phyloP scores from a whole-genome alignment of 2,797 vertebrate species.

The Pitangus sulphuratus region DNA sequence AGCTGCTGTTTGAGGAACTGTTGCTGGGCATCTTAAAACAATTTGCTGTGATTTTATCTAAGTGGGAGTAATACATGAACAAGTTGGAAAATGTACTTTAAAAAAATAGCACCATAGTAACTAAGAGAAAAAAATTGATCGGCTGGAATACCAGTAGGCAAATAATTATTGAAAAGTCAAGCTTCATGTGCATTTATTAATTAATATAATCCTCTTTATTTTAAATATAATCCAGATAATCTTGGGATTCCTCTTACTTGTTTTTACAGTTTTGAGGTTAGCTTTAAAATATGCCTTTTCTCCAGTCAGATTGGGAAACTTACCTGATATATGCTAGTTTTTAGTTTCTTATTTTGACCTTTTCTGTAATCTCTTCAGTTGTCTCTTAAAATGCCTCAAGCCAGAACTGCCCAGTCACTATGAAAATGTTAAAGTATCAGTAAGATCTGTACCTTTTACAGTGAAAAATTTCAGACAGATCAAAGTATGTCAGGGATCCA shows the following conservation, averaged over 20 bases:
- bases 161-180: not conserved
- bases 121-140: not conserved
- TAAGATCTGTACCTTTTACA: not conserved
- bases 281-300: not conserved
- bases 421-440: not conserved
- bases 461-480: not conserved
- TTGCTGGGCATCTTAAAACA: not conserved
- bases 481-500: not conserved
- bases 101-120: not conserved
- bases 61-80: not conserved
- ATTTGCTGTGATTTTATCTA: not conserved
- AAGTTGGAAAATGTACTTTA: not conserved
- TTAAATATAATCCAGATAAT: not conserved
- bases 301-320: not conserved
- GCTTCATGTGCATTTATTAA: not conserved
- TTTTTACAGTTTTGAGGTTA: not conserved
- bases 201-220: not conserved
- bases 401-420: not conserved
- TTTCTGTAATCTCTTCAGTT: not conserved
- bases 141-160: not conserved
- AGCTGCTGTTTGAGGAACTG: not conserved
- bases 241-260: not conserved
- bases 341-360: not conserved
- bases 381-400: not conserved
- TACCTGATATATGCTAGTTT: not conserved